These are phyloP conservation scores for Mycetomoellerius zeteki DNA, from an alignment of 1,140 invertebrate species.

Conservation along the genomic window DNA sequence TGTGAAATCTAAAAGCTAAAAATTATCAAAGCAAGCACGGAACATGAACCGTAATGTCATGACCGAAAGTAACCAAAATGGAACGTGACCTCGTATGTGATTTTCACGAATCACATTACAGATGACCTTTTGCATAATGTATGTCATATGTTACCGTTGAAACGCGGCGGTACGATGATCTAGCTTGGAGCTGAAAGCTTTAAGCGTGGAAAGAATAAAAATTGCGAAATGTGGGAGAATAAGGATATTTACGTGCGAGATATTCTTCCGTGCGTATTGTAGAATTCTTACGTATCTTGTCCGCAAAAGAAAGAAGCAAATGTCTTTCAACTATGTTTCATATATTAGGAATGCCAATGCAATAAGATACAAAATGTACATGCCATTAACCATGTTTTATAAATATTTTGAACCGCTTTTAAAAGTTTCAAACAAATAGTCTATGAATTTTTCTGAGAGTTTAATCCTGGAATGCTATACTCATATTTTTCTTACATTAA, in stretches of 20 bases:
- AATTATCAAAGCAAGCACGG: constrained; percentile 36
- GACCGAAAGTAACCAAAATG: constrained; percentile 50
- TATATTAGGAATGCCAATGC: background rate
- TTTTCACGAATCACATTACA: constrained; percentile 60
- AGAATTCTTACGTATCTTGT: constrained; percentile 43
- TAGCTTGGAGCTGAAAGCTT: constrained; percentile 47
- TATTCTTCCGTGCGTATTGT: constrained; percentile 32
- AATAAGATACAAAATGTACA: background rate
- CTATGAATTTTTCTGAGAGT: background rate
- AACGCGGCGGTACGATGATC: constrained; percentile 25
- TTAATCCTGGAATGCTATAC: background rate
- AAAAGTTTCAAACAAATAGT: background rate
- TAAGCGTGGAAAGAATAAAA: constrained; percentile 57
- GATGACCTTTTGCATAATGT: constrained; percentile 61
- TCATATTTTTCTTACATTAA: no score
- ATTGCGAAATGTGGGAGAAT: constrained; percentile 46
- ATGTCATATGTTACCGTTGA: constrained; percentile 58
- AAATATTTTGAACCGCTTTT: constrained; percentile 1
- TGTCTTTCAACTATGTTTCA: constrained; percentile 4
- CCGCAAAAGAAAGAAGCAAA: constrained; percentile 8
- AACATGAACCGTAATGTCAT: constrained; percentile 14
- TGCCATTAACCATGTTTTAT: background rate
- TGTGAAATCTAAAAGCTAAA: constrained; percentile 38
- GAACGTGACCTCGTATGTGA: constrained; percentile 49
- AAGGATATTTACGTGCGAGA: constrained; percentile 28